Base-by-base conservation (phyloP, 2,113 vertebrate genomes). In the Benitochromis conjunctus region DNA sequence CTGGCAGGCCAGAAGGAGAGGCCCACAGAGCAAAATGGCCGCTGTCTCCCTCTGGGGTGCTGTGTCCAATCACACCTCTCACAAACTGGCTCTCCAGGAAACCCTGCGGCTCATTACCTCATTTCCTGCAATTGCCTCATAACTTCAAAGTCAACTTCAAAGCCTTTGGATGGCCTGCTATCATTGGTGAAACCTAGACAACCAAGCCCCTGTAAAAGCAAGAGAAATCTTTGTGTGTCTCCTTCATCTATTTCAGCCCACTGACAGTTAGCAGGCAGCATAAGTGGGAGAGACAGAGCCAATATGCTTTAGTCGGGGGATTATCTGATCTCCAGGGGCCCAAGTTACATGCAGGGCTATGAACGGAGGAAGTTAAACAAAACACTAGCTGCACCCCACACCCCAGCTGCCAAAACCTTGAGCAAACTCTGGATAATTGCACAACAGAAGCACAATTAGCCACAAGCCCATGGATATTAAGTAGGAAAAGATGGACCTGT, bases 371-470 rank as follows among this genome's bases (percentile, higher is more conserved):
- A 92, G 92, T 95, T 92, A 94, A 96, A 96, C 94, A 96, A 95
- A 95, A 91, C 89, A 36, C 34, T 16, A 36, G 80, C 88, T 82
- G 71, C 86, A 86, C 92, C 94, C 92, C 88, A 71, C 80, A 58
- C 31, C 62, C 74, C 57, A 34, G 77, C 82, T 95, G 46, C 46
- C 53, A 5, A 96, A 96, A 95, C 86, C 95, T 91, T 94, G 86
- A 91, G 92, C 88, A 96, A 96, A 96, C 95, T 91, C 86, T 60
- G 90, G 38, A 29, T 96, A 96, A 96, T 96, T 94, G 92, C 92
- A 92, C 94, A 95, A 97, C 96, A 97, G 96, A 96, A 92, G 92
- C 91, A 94, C 96, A 96, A 96, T 97, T 97, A 97, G 94, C 88
- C 91, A 82, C 60, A 51, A 96, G 88, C 89, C 69, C 88, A 88